phyloP scores from a whole-genome alignment of 2,113 vertebrate species.

The Corythaeola cristata region DNA sequence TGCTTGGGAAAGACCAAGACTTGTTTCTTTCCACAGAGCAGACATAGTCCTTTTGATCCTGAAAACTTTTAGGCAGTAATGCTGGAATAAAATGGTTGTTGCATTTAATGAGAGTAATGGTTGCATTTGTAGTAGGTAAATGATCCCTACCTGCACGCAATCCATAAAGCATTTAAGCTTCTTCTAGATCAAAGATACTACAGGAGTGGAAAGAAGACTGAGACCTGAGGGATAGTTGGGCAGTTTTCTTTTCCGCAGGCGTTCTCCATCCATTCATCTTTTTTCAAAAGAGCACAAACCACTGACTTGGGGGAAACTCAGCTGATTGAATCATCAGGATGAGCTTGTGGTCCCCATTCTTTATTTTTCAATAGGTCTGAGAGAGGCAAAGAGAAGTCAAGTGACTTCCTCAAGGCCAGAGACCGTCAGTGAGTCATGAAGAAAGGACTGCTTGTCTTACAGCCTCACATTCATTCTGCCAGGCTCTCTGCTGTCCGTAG shows the following conservation, averaged over 20 bases:
- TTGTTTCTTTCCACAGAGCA: background rate
- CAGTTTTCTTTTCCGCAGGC: background rate
- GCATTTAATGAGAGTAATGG: background rate
- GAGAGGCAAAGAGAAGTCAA: conserved; percentile 46
- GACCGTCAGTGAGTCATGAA: conserved; percentile 46
- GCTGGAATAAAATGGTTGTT: background rate
- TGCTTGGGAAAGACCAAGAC: background rate
- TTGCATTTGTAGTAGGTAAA: background rate
- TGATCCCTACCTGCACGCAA: background rate
- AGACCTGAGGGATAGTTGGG: background rate
- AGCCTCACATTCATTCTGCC: conserved; percentile 16
- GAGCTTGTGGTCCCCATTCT: background rate
- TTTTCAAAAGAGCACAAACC: background rate
- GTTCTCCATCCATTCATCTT: background rate
- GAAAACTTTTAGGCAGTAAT: background rate
- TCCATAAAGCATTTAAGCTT: background rate
- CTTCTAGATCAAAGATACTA: background rate
- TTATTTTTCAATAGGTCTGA: background rate
- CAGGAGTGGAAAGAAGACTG: background rate
- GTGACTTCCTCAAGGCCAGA: conserved; percentile 61
- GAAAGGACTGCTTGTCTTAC: conserved; percentile 33
- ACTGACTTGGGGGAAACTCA: background rate
- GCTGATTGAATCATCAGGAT: background rate
- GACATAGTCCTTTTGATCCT: background rate
- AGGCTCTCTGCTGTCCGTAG: background rate